These are phyloP conservation scores for Sporophila hypoxantha DNA, from an alignment of 2,113 vertebrate genomes.

Conservation along the genomic window DNA sequence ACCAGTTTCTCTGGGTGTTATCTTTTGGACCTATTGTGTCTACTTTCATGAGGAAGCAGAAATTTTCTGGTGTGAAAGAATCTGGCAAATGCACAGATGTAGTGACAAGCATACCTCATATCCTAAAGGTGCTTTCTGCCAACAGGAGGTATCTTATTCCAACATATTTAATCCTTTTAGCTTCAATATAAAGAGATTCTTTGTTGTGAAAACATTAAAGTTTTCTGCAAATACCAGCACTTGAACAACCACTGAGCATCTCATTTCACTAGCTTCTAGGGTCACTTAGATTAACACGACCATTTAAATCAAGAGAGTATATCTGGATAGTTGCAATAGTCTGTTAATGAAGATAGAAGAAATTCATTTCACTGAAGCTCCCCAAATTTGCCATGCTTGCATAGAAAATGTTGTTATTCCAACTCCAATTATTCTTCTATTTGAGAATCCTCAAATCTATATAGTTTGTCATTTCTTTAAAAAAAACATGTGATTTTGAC, in stretches of 20 bases:
- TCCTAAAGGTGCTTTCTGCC: neutral
- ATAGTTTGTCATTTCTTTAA: neutral
- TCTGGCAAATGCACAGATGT: neutral
- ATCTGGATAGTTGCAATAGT: neutral
- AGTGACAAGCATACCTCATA: neutral
- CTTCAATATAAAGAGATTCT: neutral
- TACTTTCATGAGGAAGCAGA: neutral
- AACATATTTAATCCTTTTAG: neutral
- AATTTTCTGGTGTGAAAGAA: neutral
- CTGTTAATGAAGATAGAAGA: neutral
- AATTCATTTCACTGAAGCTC: neutral
- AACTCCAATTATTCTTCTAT: neutral
- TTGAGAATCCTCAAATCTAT: neutral
- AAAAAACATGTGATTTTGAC: neutral
- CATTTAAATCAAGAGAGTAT: neutral
- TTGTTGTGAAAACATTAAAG: neutral
- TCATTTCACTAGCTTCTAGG: neutral
- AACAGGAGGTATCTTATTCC: neutral
- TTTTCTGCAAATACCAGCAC: neutral
- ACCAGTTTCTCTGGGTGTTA: neutral
- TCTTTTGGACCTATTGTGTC: neutral
- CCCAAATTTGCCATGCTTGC: neutral
- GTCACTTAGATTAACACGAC: neutral
- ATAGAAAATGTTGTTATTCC: neutral
- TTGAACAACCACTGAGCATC: neutral